Conservation (phyloP, 2,113 vertebrate genomes). For the Mirza zaza region DNA sequence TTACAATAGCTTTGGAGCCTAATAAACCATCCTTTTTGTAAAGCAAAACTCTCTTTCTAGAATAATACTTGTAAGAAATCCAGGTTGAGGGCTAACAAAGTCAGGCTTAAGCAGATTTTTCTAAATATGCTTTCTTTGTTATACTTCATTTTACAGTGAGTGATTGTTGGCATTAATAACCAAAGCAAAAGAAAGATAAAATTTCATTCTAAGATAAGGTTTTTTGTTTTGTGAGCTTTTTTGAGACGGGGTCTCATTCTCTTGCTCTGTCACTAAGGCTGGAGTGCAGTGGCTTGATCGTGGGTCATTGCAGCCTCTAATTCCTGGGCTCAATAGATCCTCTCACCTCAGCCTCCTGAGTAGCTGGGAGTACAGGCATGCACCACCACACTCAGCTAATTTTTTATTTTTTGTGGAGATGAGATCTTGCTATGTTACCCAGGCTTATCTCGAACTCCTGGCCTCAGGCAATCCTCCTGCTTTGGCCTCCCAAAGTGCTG, state of each 20-base stretch:
- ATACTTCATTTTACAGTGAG: slow-evolving; percentile 12
- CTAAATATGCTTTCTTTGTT: not conserved
- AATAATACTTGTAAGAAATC: slow-evolving; percentile 26
- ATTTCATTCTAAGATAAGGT: slow-evolving; percentile 32
- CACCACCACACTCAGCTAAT: not conserved
- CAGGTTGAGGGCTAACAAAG: slow-evolving; percentile 6
- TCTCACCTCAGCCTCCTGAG: not conserved
- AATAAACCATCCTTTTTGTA: not conserved
- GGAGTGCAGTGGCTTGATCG: not conserved
- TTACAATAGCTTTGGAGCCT: not conserved
- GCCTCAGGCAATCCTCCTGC: not conserved
- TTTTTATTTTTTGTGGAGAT: not conserved
- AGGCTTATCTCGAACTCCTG: not conserved
- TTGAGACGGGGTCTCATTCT: not conserved
- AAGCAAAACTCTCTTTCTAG: not conserved
- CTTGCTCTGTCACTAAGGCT: not conserved
- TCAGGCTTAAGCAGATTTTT: not conserved
- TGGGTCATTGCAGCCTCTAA: not conserved
- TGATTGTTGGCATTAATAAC: not conserved
- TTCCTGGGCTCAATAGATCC: not conserved
- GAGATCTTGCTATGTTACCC: not conserved
- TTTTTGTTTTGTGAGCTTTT: not conserved
- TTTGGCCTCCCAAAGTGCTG: not conserved
- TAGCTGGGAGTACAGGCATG: not conserved
- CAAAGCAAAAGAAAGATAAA: not conserved